Evolutionary conservation across 2,888 invertebrate species (phyloP).

Genomic region (Spisula solida): DNA sequence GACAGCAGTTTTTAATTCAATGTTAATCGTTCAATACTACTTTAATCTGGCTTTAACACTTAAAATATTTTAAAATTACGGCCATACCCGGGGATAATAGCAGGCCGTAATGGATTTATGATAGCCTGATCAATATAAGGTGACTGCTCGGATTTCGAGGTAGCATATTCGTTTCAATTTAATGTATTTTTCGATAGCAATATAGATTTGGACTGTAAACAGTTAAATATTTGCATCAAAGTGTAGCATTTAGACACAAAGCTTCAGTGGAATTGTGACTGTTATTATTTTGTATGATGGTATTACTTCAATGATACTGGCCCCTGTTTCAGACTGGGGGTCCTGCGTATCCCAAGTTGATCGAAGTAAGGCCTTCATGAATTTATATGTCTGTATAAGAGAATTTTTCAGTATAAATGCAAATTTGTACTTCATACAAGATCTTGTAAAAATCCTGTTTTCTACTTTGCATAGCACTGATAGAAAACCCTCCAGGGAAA

Average conservation of each 20-base stretch:
- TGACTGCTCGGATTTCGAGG: background rate
- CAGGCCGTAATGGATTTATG: background rate
- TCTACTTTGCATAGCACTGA: too few species aligned
- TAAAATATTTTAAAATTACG: conserved; percentile 16
- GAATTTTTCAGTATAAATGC: too few species aligned
- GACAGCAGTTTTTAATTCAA: background rate
- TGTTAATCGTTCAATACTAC: background rate
- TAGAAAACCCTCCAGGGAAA: too few species aligned
- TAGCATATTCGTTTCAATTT: background rate
- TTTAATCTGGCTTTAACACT: conserved; percentile 18
- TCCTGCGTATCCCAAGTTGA: too few species aligned
- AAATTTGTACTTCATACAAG: too few species aligned
- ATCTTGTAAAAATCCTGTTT: too few species aligned
- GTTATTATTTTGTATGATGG: too few species aligned
- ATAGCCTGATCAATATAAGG: background rate
- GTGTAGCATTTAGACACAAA: background rate
- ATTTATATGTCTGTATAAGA: too few species aligned
- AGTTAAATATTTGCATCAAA: background rate
- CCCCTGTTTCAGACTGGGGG: too few species aligned
- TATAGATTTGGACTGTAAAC: background rate
- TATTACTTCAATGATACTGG: too few species aligned
- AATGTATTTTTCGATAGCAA: background rate
- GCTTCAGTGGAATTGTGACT: too few species aligned
- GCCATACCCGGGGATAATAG: background rate
- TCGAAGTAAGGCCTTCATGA: too few species aligned